Evolutionary conservation across 2,797 vertebrate genomes (phyloP).

Genomic region (Sphenopsis melanotis): DNA sequence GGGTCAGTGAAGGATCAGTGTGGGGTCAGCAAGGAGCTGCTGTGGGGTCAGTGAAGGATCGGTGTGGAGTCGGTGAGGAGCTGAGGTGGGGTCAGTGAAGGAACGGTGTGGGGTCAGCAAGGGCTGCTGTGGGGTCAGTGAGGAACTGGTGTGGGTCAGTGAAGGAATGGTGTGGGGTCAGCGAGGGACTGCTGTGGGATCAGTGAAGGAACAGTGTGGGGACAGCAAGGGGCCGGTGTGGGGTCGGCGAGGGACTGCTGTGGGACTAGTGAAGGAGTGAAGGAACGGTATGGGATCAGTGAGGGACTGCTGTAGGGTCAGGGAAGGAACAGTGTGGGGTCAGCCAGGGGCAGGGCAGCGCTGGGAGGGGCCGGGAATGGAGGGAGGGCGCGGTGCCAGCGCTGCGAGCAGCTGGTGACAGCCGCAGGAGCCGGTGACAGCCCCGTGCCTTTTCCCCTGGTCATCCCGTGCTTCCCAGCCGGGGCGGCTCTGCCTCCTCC

Average conservation of each 20-base stretch:
- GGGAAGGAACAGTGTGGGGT: neutral
- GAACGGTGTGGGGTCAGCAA: too few species aligned
- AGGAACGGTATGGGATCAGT: neutral
- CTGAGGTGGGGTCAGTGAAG: neutral
- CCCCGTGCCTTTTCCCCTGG: neutral
- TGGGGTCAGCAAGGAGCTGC: neutral
- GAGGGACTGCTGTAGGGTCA: fast-evolving
- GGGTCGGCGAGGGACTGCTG: neutral
- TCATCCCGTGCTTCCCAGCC: neutral
- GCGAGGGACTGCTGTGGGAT: too few species aligned
- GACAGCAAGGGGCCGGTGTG: too few species aligned
- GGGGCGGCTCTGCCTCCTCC: neutral
- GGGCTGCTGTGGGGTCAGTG: too few species aligned
- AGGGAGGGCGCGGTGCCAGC: neutral
- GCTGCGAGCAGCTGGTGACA: fast-evolving
- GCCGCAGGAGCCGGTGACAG: neutral
- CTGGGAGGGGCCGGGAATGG: too few species aligned
- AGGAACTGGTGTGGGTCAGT: fast-evolving
- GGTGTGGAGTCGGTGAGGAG: neutral
- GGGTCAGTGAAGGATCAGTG: too few species aligned
- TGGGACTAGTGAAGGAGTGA: too few species aligned
- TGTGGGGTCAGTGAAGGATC: fast-evolving
- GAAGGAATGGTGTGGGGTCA: neutral
- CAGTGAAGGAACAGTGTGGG: neutral
- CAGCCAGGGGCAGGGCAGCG: too few species aligned